Percentiles rank a stretch among this genome's conserved stretches.
Evolutionary conservation across 2,113 vertebrate species (phyloP).

Genomic region (Trematomus loennbergii): DNA sequence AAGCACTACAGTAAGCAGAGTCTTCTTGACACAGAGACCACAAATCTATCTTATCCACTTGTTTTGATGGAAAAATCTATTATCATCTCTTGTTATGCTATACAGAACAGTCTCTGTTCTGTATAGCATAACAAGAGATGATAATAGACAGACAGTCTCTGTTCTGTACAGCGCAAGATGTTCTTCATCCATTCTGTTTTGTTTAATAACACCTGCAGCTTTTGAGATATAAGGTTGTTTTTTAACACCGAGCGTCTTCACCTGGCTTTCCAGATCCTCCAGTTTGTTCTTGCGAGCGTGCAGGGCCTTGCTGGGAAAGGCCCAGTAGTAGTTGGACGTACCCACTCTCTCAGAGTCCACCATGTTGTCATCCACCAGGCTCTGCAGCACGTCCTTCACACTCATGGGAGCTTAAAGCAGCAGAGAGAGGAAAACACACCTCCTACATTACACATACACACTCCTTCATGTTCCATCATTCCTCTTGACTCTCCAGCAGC

Average conservation of each 20-base stretch:
- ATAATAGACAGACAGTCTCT: too few relatives aligned
- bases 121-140: too few relatives aligned
- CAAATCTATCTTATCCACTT: neutral
- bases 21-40: neutral
- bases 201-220: neutral
- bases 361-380: conserved; percentile 97
- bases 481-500: neutral
- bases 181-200: neutral
- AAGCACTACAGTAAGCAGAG: neutral
- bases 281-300: conserved; percentile 88
- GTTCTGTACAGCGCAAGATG: neutral
- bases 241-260: conserved; percentile 68
- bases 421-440: neutral
- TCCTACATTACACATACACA: neutral
- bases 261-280: conserved; percentile 90
- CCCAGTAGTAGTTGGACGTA: conserved; percentile 98
- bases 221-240: neutral
- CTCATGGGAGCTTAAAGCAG: conserved; percentile 90
- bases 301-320: conserved; percentile 97
- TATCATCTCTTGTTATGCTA: neutral
- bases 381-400: conserved; percentile 96
- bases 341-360: conserved; percentile 96
- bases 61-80: neutral
- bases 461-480: neutral
- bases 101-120: neutral